Conservation (phyloP, 2,113 vertebrate species). For the Etia nguti region DNA sequence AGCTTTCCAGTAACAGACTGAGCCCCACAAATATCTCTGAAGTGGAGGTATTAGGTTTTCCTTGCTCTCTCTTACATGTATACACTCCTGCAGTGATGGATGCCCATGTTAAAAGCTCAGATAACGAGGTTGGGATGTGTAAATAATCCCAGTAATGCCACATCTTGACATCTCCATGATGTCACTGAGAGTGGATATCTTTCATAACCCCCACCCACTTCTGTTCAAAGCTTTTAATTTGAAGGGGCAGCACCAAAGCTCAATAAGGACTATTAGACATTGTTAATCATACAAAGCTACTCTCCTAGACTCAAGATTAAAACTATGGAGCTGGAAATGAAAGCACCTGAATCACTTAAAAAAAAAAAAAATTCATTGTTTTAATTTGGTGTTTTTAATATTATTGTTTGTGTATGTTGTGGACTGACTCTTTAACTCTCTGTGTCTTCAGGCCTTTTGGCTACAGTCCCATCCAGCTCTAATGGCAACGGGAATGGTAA, state of each 20-base stretch:
- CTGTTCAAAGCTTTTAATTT: neutral
- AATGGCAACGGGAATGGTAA: slow-evolving; percentile 13
- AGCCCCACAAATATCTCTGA: neutral
- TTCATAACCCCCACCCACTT: neutral
- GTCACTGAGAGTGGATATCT: neutral
- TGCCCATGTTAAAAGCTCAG: neutral
- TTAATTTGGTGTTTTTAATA: neutral
- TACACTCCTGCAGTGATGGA: neutral
- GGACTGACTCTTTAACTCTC: neutral
- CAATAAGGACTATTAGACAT: neutral
- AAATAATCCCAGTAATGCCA: neutral
- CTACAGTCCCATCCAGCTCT: slow-evolving; percentile 68
- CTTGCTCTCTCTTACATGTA: neutral
- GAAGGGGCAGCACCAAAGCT: neutral
- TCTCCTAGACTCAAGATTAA: neutral
- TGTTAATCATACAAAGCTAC: neutral
- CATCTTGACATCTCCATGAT: neutral
- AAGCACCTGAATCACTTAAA: neutral
- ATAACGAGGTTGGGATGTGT: neutral
- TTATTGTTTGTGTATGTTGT: neutral
- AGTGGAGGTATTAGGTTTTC: neutral
- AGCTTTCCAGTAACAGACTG: neutral
- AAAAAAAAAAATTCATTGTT: neutral
- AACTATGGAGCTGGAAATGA: neutral
- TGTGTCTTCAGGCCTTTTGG: slow-evolving; percentile 65